A percentile compares a stretch with the other conserved stretches of the same genome.
These are phyloP conservation scores for Lagopus muta DNA, from an alignment of 2,113 vertebrate species.

Conservation along the genomic window DNA sequence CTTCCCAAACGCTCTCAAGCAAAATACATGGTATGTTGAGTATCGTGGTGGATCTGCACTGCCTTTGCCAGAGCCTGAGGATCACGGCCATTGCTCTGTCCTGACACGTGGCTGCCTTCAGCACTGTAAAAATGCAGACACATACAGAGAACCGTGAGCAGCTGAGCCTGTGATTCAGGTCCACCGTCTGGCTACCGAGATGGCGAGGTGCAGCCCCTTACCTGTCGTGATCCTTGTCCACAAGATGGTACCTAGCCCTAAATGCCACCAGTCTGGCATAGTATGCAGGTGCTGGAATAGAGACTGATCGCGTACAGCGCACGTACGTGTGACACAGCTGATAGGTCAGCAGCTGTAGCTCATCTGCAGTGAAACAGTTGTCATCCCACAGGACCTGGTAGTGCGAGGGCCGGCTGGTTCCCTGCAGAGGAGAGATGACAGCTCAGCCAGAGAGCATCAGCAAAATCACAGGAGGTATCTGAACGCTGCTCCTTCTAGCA, in stretches of 20 bases:
- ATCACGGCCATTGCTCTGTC: slow-evolving; percentile 97
- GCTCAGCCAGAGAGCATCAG: neutral
- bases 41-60: slow-evolving; percentile 99
- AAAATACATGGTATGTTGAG: slow-evolving; percentile 99
- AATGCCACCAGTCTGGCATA: slow-evolving; percentile 97
- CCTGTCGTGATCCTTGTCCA: slow-evolving; percentile 99
- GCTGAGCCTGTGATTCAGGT: fast-evolving
- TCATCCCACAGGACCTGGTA: slow-evolving; percentile 99
- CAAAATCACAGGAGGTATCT: neutral
- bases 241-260: slow-evolving; percentile 95
- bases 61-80: slow-evolving; percentile 97
- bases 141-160: neutral
- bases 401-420: slow-evolving; percentile 98
- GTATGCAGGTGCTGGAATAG: slow-evolving; percentile 97
- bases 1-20: slow-evolving; percentile 83
- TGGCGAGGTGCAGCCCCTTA: slow-evolving; percentile 36
- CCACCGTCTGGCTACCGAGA: neutral
- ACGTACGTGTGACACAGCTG: slow-evolving; percentile 99
- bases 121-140: slow-evolving; percentile 82
- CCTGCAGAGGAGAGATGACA: slow-evolving; percentile 74
- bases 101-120: slow-evolving; percentile 97
- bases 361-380: slow-evolving; percentile 97
- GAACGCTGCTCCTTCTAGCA: neutral
- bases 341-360: slow-evolving; percentile 96
- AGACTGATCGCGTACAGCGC: slow-evolving; percentile 95